Conservation (phyloP, 1,140 invertebrate genomes). For the Macrobrachium nipponense region DNA sequence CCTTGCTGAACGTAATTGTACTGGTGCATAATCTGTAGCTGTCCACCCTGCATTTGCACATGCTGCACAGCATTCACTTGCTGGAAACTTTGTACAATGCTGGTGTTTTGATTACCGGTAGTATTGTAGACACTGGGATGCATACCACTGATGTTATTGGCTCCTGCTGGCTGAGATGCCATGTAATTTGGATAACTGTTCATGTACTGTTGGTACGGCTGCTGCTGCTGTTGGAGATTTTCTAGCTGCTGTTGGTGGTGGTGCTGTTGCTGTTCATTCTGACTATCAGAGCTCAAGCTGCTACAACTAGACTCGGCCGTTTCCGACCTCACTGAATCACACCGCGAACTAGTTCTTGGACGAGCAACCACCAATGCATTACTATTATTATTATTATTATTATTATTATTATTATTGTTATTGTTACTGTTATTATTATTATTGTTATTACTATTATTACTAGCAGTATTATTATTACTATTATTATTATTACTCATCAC, state of each 20-base stretch:
- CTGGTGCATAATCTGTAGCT: conserved; percentile 58
- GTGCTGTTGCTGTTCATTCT: conserved; percentile 47
- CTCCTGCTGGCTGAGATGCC: conserved; percentile 46
- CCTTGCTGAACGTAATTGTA: conserved; percentile 44
- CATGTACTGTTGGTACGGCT: conserved; percentile 38
- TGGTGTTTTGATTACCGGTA: conserved; percentile 43
- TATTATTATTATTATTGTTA: conserved; percentile 24
- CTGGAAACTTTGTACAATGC: conserved; percentile 51
- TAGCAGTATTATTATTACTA: conserved; percentile 27
- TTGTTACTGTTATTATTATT: conserved; percentile 23
- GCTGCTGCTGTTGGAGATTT: conserved; percentile 20
- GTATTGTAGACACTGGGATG: conserved; percentile 49
- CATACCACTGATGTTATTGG: conserved; percentile 42
- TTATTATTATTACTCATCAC: conserved; percentile 42
- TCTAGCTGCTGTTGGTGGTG: conserved; percentile 31
- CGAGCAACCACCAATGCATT: conserved; percentile 52
- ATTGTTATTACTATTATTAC: conserved; percentile 12
- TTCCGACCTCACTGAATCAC: conserved; percentile 55
- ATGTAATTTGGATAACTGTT: conserved; percentile 52
- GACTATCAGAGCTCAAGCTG: conserved; percentile 57
- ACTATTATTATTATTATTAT: conserved; percentile 35
- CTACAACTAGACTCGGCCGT: conserved; percentile 56
- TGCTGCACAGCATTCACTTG: conserved; percentile 58
- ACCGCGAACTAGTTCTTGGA: conserved; percentile 58
- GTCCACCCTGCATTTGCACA: conserved; percentile 54